These are phyloP conservation scores for Siderastrea siderea DNA, from an alignment of 92 coral and sea anemone species.

Conservation along the genomic window DNA sequence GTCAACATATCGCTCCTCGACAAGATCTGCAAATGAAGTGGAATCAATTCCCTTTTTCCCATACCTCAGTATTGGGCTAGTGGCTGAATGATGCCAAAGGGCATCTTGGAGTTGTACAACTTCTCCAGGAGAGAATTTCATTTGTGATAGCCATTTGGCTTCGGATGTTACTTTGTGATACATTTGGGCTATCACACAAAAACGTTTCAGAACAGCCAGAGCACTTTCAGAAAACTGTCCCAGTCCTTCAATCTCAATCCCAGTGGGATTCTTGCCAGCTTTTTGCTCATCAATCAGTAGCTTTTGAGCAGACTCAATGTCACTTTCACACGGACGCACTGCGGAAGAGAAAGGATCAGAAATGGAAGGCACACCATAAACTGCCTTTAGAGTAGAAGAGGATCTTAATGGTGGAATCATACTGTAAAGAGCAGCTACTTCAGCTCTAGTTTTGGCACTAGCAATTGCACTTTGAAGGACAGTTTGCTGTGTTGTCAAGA, in stretches of 20 bases:
- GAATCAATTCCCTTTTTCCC: slow-evolving; percentile 34
- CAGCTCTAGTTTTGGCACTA: slow-evolving; percentile 51
- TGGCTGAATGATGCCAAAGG: slow-evolving; percentile 40
- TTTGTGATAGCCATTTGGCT: slow-evolving; percentile 33
- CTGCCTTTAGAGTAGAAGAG: background rate
- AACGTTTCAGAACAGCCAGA: slow-evolving; percentile 20
- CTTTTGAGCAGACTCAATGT: slow-evolving; percentile 1
- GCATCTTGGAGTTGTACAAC: slow-evolving; percentile 28
- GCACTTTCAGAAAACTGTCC: slow-evolving; percentile 47
- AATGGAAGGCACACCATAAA: background rate
- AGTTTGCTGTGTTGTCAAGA: background rate
- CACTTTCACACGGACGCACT: slow-evolving; percentile 36
- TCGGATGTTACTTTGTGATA: slow-evolving; percentile 28
- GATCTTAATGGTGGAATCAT: background rate
- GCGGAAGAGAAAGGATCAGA: slow-evolving; percentile 36
- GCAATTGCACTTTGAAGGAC: slow-evolving; percentile 10
- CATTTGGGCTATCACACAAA: slow-evolving; percentile 2
- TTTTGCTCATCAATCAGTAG: slow-evolving; percentile 15
- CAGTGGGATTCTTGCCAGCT: slow-evolving; percentile 32
- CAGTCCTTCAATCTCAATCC: slow-evolving; percentile 21
- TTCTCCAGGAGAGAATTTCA: slow-evolving; percentile 19
- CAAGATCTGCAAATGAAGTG: slow-evolving; percentile 50
- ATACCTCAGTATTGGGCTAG: slow-evolving; percentile 13
- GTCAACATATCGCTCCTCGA: slow-evolving; percentile 49
- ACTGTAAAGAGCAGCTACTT: slow-evolving; percentile 43